Evolutionary conservation across 2,797 vertebrate genomes (phyloP).

Genomic region (Sebastes diaconus): DNA sequence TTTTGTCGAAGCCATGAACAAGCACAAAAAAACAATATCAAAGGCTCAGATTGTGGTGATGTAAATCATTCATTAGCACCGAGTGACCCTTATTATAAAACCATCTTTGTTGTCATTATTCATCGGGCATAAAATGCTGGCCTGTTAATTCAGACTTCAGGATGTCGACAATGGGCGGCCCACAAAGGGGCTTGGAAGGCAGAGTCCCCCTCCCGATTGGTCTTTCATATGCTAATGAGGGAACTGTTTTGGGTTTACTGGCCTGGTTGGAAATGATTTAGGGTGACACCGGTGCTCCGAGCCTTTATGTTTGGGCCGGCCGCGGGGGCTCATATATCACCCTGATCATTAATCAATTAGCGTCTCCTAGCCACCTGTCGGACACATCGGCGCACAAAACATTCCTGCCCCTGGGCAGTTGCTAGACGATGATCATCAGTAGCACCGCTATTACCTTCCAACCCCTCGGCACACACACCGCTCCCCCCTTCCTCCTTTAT

Average conservation of each 20-base stretch:
- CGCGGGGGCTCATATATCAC: slow-evolving; percentile 80
- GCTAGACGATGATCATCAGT: slow-evolving; percentile 75
- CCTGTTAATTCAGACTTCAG: slow-evolving; percentile 68
- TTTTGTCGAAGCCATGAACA: slow-evolving; percentile 4
- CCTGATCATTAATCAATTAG: slow-evolving; percentile 87
- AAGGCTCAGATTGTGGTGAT: slow-evolving; percentile 37
- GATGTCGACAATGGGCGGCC: slow-evolving; percentile 69
- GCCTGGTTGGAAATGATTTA: slow-evolving; percentile 87
- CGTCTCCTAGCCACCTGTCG: slow-evolving; percentile 83
- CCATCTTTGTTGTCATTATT: slow-evolving; percentile 78
- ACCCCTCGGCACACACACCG: slow-evolving; percentile 13
- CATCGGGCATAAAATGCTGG: slow-evolving; percentile 69
- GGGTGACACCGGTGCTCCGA: slow-evolving; percentile 73
- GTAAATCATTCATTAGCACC: slow-evolving; percentile 72
- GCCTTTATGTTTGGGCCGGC: slow-evolving; percentile 74
- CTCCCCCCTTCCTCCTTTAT: slow-evolving; percentile 37
- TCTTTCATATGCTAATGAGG: slow-evolving; percentile 82
- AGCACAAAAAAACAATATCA: slow-evolving; percentile 21
- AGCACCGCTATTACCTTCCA: slow-evolving; percentile 61
- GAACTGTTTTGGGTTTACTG: slow-evolving; percentile 78
- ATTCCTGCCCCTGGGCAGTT: slow-evolving; percentile 78
- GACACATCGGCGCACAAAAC: slow-evolving; percentile 76
- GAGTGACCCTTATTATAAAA: slow-evolving; percentile 76
- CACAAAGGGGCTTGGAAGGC: slow-evolving; percentile 63
- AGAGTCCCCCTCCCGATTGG: slow-evolving; percentile 46